phyloP scores from a whole-genome alignment of 2,797 vertebrate species.

The Paramormyrops hopkinsi region DNA sequence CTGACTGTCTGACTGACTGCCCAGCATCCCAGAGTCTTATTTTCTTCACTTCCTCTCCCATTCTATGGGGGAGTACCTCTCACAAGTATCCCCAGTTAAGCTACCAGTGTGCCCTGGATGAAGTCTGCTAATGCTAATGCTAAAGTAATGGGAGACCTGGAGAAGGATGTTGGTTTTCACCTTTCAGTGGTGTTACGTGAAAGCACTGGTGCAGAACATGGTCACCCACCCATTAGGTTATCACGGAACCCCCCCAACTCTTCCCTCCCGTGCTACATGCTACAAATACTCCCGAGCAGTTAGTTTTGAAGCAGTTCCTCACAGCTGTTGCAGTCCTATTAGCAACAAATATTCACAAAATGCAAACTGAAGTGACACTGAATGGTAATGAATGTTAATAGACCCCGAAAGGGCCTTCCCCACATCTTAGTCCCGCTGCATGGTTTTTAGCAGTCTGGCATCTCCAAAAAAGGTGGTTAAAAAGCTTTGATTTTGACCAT shows the following conservation, averaged over 20 bases:
- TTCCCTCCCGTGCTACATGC: background rate
- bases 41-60: background rate
- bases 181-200: background rate
- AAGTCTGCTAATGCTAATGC: background rate
- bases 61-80: background rate
- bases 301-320: background rate
- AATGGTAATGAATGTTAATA: slow-evolving; percentile 5
- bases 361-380: background rate
- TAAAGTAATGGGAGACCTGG: background rate
- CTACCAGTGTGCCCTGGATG: background rate
- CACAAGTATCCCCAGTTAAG: background rate
- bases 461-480: background rate
- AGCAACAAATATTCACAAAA: background rate
- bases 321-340: background rate
- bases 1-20: background rate
- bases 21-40: background rate
- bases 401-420: background rate
- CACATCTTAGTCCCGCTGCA: background rate
- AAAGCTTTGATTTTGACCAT: background rate
- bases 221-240: background rate
- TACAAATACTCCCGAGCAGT: background rate
- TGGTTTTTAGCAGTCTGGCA: background rate
- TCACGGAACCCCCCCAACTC: background rate
- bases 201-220: background rate
- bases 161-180: background rate